Percentiles rank a stretch among this genome's conserved stretches.
Conservation (phyloP, 2,797 vertebrate genomes). For the Pipistrellus nathusii region DNA sequence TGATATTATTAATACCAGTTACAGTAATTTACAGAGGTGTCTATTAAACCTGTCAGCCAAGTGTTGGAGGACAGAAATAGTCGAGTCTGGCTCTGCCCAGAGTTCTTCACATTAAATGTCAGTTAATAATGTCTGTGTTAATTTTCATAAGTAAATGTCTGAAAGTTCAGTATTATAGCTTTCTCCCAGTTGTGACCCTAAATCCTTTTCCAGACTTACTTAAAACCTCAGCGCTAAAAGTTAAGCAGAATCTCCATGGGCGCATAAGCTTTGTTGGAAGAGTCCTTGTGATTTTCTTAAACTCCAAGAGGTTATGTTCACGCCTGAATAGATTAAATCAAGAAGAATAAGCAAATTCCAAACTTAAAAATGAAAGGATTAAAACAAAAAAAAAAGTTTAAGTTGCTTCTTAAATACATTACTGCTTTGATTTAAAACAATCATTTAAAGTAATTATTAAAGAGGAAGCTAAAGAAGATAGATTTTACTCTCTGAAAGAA, state of each 20-base stretch:
- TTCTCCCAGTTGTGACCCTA: not conserved
- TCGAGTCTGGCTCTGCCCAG: constrained; percentile 52
- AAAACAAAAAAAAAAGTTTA: not conserved
- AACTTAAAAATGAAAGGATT: constrained; percentile 3
- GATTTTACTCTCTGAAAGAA: not conserved
- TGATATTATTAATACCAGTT: constrained; percentile 69
- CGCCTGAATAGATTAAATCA: not conserved
- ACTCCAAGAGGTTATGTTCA: not conserved
- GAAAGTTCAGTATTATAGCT: not conserved
- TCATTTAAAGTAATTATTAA: constrained; percentile 26
- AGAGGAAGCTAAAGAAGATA: not conserved
- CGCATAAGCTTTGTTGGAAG: not conserved
- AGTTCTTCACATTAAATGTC: constrained; percentile 68
- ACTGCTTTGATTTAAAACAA: constrained; percentile 8
- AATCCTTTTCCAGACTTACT: constrained; percentile 23
- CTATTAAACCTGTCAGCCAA: constrained; percentile 74
- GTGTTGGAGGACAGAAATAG: constrained; percentile 55
- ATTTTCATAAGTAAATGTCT: constrained; percentile 60
- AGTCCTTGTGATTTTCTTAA: constrained; percentile 37
- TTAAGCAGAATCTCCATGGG: not conserved
- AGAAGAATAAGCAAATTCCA: constrained; percentile 47
- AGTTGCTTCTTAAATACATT: not conserved
- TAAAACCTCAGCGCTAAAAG: constrained; percentile 31
- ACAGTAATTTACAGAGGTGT: constrained; percentile 73
- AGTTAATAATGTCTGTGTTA: constrained; percentile 51